phyloP scores from a whole-genome alignment of 37 sponge, comb jelly and placozoan genomes.

The Aplysina aerophoba region DNA sequence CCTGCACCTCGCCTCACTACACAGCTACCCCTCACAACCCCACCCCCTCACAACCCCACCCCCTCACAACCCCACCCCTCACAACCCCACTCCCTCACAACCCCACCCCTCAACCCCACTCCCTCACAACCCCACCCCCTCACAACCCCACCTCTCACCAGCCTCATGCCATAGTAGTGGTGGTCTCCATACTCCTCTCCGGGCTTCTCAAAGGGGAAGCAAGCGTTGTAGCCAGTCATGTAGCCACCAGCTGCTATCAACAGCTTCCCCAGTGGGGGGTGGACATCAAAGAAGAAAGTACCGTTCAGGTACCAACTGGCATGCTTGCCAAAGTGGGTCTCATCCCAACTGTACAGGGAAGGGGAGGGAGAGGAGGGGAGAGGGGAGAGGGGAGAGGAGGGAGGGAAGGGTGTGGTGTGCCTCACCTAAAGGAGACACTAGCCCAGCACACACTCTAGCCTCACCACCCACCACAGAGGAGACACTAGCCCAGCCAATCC shows the following conservation, averaged over 20 bases:
- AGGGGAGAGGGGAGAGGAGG: not conserved
- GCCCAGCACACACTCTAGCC: not conserved
- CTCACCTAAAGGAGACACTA: not conserved
- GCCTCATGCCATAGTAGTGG: constrained; percentile 87
- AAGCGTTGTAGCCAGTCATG: constrained; percentile 88
- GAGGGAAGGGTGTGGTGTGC: not conserved
- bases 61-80: not conserved
- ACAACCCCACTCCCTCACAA: not conserved
- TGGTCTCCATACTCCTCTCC: constrained; percentile 80
- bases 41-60: not conserved
- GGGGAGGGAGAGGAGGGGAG: not conserved
- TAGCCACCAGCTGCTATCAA: constrained; percentile 89
- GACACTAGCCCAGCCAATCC: not conserved
- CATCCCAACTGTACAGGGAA: constrained; percentile 88
- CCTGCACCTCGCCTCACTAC: not conserved
- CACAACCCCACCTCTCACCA: constrained; percentile 49
- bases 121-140: not conserved
- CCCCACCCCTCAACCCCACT: not conserved
- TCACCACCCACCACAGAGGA: not conserved
- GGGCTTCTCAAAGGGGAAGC: constrained; percentile 95
- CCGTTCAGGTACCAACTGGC: constrained; percentile 96
- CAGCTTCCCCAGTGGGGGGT: constrained; percentile 99
- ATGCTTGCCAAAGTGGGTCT: constrained; percentile 99
- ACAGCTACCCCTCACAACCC: not conserved
- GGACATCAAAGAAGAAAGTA: constrained; percentile 95